Base-by-base conservation (phyloP, 1,140 invertebrate genomes). In the Idris sp. region DNA sequence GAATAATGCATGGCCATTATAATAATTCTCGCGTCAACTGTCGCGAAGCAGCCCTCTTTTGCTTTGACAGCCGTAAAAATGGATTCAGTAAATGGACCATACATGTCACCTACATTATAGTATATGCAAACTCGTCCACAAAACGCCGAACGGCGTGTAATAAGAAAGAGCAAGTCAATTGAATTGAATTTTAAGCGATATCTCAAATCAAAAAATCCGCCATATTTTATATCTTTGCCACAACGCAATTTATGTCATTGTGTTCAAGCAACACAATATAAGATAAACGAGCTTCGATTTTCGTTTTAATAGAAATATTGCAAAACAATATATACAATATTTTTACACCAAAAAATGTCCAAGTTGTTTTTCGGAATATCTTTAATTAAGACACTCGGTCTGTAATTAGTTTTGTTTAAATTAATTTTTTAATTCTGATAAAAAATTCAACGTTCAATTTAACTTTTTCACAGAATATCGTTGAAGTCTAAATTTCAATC, bases 161-260 rank as follows among this genome's bases (percentile, higher is more conserved):
- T 49, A 64, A 62, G 56, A 74, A 62, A 74, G 56, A 68, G 43
- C 46, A 61, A 61, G 56, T 74, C 62, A 62, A 74, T 74, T 68
- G 62, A 74, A 68, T 68, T 74, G 56, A 74, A 74, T 74, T 74
- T 65, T 54, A 67, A 73, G 38, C 61, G 59, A 44, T 73, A 73
- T 73, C 59, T 59, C 7, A 46, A 59, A 65, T 73, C 69, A 73
- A 73, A 73, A 61, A 59, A 65, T 59, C 53, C 61, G 62, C 61
- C 48, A 61, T 74, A 67, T 67, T 67, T 74, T 74, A 65, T 65
- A 43, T 35, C 10, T 61, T 65, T 65, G 65, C 48, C 51, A 53
- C 51, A 18, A 26, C 38, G 41, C 69, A 59, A 59, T 73, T 73
- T 65, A 65, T 35, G 40, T n/a, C n/a, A n/a, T n/a, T n/a, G n/a